Evolutionary conservation across 2,113 vertebrate species (phyloP).

Genomic region (Theropithecus gelada): DNA sequence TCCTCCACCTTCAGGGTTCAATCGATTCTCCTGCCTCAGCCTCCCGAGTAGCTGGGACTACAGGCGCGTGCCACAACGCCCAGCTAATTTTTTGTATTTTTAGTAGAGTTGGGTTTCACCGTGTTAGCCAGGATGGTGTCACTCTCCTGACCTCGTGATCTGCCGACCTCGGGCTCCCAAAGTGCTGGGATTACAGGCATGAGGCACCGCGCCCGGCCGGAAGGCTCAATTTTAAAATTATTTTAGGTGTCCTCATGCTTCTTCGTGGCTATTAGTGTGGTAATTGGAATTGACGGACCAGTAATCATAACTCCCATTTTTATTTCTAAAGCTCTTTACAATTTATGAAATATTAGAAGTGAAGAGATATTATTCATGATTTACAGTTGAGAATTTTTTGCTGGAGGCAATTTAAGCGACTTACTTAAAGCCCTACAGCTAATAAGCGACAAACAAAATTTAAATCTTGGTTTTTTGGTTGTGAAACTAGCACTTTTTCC

Average conservation of each 20-base stretch:
- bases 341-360: neutral
- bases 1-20: no score
- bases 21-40: no score
- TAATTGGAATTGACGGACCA: neutral
- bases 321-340: neutral
- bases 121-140: no score
- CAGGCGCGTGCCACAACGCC: no score
- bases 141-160: no score
- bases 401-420: neutral
- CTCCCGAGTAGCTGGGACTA: no score
- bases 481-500: neutral
- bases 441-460: neutral
- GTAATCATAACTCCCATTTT: neutral
- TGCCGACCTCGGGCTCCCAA: no score
- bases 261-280: neutral
- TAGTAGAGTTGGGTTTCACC: no score
- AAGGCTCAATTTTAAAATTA: neutral
- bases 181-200: no score
- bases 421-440: neutral
- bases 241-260: neutral
- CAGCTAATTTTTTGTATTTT: no score
- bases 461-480: neutral
- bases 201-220: no score
- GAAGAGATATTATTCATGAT: neutral
- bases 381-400: conserved; percentile 1